Evolutionary conservation across 2,888 invertebrate species (phyloP).

Genomic region (Amaurobius ferox): DNA sequence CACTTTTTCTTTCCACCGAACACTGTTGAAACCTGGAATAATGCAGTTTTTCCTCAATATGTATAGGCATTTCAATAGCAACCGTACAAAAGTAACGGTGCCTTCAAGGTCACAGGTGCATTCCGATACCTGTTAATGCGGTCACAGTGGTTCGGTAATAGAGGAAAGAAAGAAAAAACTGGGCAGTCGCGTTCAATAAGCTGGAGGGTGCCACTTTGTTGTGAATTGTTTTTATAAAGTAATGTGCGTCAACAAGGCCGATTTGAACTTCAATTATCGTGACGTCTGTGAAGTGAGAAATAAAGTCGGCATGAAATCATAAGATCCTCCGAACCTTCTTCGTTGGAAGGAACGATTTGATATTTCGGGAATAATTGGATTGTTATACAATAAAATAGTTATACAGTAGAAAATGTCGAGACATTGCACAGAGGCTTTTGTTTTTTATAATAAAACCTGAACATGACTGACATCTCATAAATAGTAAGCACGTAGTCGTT

Average conservation of each 20-base stretch:
- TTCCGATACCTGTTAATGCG: not conserved
- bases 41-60: not conserved
- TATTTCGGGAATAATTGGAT: too few species aligned
- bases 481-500: too few species aligned
- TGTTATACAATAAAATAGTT: too few species aligned
- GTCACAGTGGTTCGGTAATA: not conserved
- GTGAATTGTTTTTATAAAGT: not conserved
- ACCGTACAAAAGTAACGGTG: not conserved
- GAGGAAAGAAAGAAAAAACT: not conserved
- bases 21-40: not conserved
- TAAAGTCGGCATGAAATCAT: too few species aligned
- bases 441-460: too few species aligned
- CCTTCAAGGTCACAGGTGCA: not conserved
- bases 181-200: not conserved
- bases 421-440: too few species aligned
- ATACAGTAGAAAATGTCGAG: too few species aligned
- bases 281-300: too few species aligned
- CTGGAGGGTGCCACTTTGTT: not conserved
- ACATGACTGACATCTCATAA: too few species aligned
- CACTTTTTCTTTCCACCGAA: not conserved
- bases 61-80: not conserved
- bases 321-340: too few species aligned
- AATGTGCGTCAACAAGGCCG: not conserved
- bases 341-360: too few species aligned
- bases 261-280: too few species aligned